These are phyloP conservation scores for Elephas maximus DNA, from an alignment of 2,113 vertebrate species.

Conservation along the genomic window DNA sequence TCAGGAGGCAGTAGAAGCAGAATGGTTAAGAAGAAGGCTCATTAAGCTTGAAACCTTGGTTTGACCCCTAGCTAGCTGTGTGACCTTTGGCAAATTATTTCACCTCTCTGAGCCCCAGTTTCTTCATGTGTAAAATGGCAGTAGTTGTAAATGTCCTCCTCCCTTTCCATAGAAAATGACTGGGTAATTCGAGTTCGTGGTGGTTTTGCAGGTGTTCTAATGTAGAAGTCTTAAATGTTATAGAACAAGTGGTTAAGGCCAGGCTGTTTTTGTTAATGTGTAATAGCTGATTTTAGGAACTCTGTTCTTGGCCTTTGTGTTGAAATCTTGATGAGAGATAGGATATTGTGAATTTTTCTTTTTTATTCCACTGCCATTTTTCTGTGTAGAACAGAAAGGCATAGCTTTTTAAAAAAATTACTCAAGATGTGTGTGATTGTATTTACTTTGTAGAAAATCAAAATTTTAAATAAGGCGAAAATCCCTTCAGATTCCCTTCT, in stretches of 20 bases:
- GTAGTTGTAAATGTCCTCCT: background rate
- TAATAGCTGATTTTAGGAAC: background rate
- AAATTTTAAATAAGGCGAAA: background rate
- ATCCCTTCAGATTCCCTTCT: background rate
- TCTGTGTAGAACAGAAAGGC: background rate
- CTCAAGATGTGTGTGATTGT: background rate
- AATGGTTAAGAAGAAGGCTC: background rate
- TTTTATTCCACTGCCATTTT: background rate
- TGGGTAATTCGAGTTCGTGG: background rate
- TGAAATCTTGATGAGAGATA: constrained; percentile 14
- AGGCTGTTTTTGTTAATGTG: constrained; percentile 4
- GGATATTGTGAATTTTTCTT: constrained; percentile 33
- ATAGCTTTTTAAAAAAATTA: background rate
- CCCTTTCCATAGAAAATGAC: background rate
- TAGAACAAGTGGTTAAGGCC: background rate
- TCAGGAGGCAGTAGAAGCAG: background rate
- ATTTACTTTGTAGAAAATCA: constrained; percentile 41
- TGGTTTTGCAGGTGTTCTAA: background rate
- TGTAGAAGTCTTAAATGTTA: background rate
- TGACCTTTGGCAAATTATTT: background rate
- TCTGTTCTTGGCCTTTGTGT: background rate
- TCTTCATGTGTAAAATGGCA: background rate
- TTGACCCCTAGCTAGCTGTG: background rate
- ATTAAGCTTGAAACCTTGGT: background rate
- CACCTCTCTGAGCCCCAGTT: background rate